phyloP scores from a whole-genome alignment of 2,888 invertebrate genomes.

The Chouioia cunea region DNA sequence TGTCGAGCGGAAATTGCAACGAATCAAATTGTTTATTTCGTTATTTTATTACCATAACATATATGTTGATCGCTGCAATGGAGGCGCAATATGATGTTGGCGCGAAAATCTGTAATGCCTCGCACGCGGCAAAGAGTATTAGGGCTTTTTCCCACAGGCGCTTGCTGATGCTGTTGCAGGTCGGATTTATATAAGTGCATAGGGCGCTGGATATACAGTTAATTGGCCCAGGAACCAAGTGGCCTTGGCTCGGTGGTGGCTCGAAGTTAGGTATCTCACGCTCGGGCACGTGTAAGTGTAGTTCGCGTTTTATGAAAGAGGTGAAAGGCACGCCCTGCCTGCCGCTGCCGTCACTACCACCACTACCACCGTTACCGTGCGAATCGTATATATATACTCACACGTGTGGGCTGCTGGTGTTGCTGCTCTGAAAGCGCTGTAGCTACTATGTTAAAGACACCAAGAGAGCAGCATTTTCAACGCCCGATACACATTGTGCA shows the following conservation, averaged over 20 bases:
- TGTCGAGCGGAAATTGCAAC: no score
- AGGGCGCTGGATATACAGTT: neutral
- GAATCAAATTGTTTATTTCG: no score
- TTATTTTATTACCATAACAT: no score
- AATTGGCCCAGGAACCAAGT: conserved; percentile 39
- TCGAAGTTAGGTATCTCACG: conserved; percentile 41
- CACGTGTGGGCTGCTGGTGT: neutral
- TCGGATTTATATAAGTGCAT: neutral
- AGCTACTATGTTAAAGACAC: conserved; percentile 39
- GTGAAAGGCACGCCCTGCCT: conserved; percentile 49
- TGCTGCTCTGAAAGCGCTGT: conserved; percentile 27
- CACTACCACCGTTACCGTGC: no score
- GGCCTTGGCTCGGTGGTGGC: conserved; percentile 37
- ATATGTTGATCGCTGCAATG: no score
- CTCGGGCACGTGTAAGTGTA: conserved; percentile 20
- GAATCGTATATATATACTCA: no score
- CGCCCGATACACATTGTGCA: conserved; percentile 39
- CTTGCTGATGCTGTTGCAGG: neutral
- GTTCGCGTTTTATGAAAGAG: conserved; percentile 47
- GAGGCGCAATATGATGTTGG: no score
- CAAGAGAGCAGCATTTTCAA: conserved; percentile 47
- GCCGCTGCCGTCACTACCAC: conserved; percentile 10
- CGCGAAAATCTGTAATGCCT: no score
- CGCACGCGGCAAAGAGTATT: neutral
- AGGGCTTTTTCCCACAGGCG: no score